phyloP scores from a whole-genome alignment of 2,888 invertebrate genomes.

The Augochlorella aurata region DNA sequence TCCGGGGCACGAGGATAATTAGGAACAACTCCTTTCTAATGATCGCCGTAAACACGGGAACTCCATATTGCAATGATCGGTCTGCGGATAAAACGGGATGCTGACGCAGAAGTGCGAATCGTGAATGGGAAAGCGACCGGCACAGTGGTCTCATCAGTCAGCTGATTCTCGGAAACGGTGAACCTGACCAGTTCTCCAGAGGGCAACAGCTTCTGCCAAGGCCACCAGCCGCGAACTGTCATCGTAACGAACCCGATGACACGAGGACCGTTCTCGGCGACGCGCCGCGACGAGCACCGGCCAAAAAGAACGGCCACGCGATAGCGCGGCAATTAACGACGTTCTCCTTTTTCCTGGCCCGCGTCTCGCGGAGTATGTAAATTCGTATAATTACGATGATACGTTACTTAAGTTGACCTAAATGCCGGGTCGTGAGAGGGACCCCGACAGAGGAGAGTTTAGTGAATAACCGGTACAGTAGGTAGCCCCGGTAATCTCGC shows the following conservation, averaged over 20 bases:
- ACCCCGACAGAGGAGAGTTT: slow-evolving; percentile 65
- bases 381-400: slow-evolving; percentile 68
- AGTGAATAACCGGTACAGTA: slow-evolving; percentile 67
- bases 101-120: slow-evolving; percentile 14
- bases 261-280: slow-evolving; percentile 51
- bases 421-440: slow-evolving; percentile 70
- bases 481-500: slow-evolving; percentile 76
- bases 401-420: slow-evolving; percentile 62
- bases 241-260: slow-evolving; percentile 46
- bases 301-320: not conserved
- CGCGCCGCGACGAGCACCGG: not conserved
- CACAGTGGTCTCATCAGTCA: slow-evolving; percentile 56
- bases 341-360: slow-evolving; percentile 12
- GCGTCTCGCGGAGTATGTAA: slow-evolving; percentile 28
- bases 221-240: slow-evolving; percentile 44
- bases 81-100: not conserved
- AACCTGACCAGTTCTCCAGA: slow-evolving; percentile 60
- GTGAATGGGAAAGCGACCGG: slow-evolving; percentile 48
- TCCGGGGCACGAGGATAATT: too few relatives aligned
- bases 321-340: slow-evolving; percentile 28
- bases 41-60: too few relatives aligned
- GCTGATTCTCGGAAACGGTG: slow-evolving; percentile 64
- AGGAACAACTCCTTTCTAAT: too few relatives aligned
- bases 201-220: slow-evolving; percentile 66
- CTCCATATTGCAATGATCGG: not conserved